Percentiles rank a stretch among this genome's conserved stretches.
Evolutionary conservation across 2,113 vertebrate genomes (phyloP).

Genomic region (Eudyptes chrysolophus): DNA sequence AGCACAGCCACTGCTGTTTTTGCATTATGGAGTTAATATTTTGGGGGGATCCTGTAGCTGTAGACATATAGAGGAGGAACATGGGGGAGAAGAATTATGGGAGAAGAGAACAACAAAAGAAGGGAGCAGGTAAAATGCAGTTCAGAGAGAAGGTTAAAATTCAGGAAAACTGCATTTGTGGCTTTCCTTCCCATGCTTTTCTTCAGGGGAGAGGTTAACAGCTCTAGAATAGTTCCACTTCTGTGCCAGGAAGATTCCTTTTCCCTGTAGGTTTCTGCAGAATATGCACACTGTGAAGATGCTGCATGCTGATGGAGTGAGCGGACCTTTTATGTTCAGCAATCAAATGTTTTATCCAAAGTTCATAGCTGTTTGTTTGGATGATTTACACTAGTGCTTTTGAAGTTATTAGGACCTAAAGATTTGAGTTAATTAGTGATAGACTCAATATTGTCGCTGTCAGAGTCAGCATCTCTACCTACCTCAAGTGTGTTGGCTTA

Average conservation of each 20-base stretch:
- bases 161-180: background rate
- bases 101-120: background rate
- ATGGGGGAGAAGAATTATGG: accelerated
- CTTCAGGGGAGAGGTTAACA: background rate
- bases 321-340: background rate
- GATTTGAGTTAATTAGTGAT: conserved; percentile 14
- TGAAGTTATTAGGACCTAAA: background rate
- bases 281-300: background rate
- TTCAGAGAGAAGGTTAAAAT: background rate
- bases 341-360: background rate
- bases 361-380: background rate
- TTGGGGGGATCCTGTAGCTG: background rate
- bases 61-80: background rate
- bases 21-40: background rate
- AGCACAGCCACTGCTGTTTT: background rate
- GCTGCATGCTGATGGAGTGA: background rate
- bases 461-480: background rate
- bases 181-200: background rate
- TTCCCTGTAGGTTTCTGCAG: background rate
- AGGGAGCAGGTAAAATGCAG: background rate
- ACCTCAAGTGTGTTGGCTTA: background rate
- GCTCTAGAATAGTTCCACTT: background rate
- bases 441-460: background rate
- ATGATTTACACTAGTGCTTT: background rate
- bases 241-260: background rate